Percentiles rank a stretch among this genome's conserved stretches.
Conservation (phyloP, 1,140 invertebrate species). For the Megalonaias nervosa region DNA sequence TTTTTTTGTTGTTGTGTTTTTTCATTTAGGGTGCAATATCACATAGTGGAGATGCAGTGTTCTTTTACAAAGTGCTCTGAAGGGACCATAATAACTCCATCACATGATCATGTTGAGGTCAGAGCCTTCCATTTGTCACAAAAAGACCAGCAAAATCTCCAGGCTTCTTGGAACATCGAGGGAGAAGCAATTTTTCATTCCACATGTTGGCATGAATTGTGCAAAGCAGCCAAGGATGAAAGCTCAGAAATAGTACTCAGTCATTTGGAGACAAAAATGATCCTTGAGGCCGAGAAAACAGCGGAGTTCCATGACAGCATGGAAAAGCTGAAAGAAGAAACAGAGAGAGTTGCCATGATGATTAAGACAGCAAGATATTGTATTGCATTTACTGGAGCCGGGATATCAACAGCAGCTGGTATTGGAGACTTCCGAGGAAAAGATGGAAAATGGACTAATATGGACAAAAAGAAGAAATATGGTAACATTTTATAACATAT, state of each 20-base stretch:
- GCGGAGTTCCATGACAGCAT: constrained; percentile 49
- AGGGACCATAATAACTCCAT: no score
- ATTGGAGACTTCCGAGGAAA: constrained; percentile 95
- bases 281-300: constrained; percentile 50
- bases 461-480: constrained; percentile 43
- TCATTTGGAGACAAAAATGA: constrained; percentile 41
- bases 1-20: no score
- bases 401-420: constrained; percentile 94
- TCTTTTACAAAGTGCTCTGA: no score
- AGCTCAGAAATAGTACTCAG: not conserved
- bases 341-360: constrained; percentile 45
- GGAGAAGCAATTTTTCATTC: constrained; percentile 40
- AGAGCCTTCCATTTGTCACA: no score
- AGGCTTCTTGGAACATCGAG: constrained; percentile 33
- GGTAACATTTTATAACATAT: constrained; percentile 20
- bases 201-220: constrained; percentile 33
- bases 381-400: constrained; percentile 80
- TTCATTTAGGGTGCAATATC: no score
- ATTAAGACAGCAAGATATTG: constrained; percentile 43
- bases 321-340: constrained; percentile 35
- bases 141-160: not conserved
- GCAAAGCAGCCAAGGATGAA: not conserved
- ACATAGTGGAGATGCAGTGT: no score
- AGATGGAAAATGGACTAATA: constrained; percentile 57
- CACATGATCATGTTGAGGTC: no score